Evolutionary conservation across 2,113 vertebrate species (phyloP).

Genomic region (Pomatostomus ruficeps): DNA sequence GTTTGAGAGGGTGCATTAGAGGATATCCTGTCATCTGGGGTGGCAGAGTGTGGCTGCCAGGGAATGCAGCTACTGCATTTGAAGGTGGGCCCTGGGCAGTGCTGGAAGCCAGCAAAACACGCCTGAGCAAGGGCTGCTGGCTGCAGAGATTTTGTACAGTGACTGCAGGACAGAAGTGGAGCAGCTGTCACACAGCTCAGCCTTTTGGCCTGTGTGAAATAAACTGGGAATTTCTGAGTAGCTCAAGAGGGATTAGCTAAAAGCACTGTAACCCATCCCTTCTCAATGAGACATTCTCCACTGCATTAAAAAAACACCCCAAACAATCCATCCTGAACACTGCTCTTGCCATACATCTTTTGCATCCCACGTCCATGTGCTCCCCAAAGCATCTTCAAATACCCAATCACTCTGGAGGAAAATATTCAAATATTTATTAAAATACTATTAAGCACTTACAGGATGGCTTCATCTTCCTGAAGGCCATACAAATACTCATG

Average conservation of each 20-base stretch:
- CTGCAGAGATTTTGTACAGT: not conserved
- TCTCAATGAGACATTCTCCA: not conserved
- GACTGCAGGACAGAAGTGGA: not conserved
- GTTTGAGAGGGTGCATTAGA: not conserved
- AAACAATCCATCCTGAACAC: not conserved
- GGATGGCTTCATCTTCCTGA: not conserved
- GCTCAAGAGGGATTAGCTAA: not conserved
- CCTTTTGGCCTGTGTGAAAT: not conserved
- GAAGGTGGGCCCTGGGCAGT: not conserved
- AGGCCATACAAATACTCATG: not conserved
- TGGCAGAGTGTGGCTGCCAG: not conserved
- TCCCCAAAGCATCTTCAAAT: not conserved
- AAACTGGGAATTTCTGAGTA: not conserved
- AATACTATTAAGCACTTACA: not conserved
- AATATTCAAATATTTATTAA: constrained; percentile 10
- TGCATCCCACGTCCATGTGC: not conserved
- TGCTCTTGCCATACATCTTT: not conserved
- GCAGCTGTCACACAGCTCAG: not conserved
- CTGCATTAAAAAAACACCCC: not conserved
- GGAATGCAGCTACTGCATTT: not conserved
- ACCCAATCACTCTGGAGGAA: not conserved
- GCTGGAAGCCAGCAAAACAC: not conserved
- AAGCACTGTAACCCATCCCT: not conserved
- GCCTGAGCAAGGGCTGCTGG: not conserved
- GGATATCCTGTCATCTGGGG: not conserved